Evolutionary conservation across 2,888 invertebrate species (phyloP), one percentile per base, ranked within the genome.

Genomic region (Brenthis hecate): DNA sequence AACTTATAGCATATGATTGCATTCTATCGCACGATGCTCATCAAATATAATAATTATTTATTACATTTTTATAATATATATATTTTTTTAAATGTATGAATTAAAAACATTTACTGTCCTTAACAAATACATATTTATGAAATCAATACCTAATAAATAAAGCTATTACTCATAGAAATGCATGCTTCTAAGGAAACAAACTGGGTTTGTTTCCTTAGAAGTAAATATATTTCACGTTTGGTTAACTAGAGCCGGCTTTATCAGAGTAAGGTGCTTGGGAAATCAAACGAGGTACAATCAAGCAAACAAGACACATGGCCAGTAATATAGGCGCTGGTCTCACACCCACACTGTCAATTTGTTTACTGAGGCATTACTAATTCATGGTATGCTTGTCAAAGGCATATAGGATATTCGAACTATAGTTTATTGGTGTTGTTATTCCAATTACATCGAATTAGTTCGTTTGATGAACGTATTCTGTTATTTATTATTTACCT

Each of bases 341-440:
- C 47, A 56, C 19, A 61, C 48, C 51, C 50, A 48, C 61, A 61
- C 54, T 55, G 62, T 66, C 57, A 54, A 62, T 69, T 57, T 66
- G 66, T 66, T 62, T 66, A 66, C 62, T 62, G 66, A 69, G 62
- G 66, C 69, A 43, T 66, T 48, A 53, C 61, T 66, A 66, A 66
- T 60, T 66, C 60, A 16, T 53, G 19, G 32, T 47, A 55, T 60
- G 53, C 66, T 47, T 66, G 65, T 55, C 66, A 66, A 58, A 66
- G 60, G 32, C 54, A n/a, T 50, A 47, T 55, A 54, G 54, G 43
- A 65, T 28, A 53, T 16, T 60, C 14, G 58, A 60, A 48, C 54
- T 60, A 66, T 19, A 13, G 48, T 60, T 50, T 51, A 64, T 62
- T 56, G 14, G 16, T 16, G 28, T 16, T 54, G 6, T 55, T 14